Base-by-base conservation (phyloP, 64 coral and sea anemone species). In the Dendronephthya gigantea region DNA sequence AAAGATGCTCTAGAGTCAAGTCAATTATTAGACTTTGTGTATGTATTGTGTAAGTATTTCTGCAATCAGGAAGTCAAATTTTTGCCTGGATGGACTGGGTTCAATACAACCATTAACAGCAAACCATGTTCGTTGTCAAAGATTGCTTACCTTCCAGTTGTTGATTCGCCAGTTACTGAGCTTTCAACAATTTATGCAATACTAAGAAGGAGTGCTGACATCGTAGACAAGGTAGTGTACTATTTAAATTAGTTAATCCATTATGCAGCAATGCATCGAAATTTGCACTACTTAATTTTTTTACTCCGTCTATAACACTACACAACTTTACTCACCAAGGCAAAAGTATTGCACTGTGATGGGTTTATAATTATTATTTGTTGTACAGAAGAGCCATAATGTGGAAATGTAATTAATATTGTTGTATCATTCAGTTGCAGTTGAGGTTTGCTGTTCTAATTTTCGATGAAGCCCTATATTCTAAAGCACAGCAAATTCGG, bases 131-230 rank as follows among this genome's bases (percentile, higher is more conserved):
- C 27, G 9, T 29, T 79, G 29, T 33, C 72, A 79, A 79, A 79
- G 29, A 39, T 79, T 79, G 31, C 27, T 39, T 79, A 79, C 32
- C 72, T 79, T 39, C 72, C 72, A 33, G 72, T 79, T 79, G 72
- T 79, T 34, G 72, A 79, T 34, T 29, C 72, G 4, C 72, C 72
- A 36, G 72, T 79, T 15, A 79, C 72, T 12, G 72, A 79, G 7
- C 32, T 79, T 79, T 29, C 14, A 15, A 79, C 72, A 33, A 34
- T 79, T 79, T 79, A 33, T 79, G 32, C 7, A 34, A 79, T 35
- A 79, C 22, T 35, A 2, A 34, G 17, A 6, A 79, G 72, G 37
- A 79, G 72, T 79, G 25, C 32, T 12, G 36, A 79, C 15, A 35
- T 79, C 36, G 72, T 34, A 4, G 58, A 66, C 58, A 66, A 66